phyloP scores from a whole-genome alignment of 2,113 vertebrate genomes.

The Phrynocephalus versicolor region DNA sequence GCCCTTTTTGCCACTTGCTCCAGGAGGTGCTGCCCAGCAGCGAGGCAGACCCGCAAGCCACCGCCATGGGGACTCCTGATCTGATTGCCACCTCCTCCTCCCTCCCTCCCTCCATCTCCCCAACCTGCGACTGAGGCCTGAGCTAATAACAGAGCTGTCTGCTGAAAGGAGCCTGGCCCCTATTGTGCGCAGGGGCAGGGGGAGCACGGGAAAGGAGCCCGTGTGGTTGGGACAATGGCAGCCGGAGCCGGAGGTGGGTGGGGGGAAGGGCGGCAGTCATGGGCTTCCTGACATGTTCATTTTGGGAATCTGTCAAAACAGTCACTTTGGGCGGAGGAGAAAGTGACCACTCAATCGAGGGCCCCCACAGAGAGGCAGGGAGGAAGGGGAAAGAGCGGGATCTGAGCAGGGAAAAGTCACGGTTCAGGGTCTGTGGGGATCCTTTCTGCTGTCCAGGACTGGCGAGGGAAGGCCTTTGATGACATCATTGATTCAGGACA shows the following conservation, averaged over 20 bases:
- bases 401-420: slow-evolving; percentile 6
- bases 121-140: not conserved
- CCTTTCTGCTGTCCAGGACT: slow-evolving; percentile 18
- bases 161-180: slow-evolving; percentile 22
- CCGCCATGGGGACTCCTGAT: not conserved
- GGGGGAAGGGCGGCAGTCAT: not conserved
- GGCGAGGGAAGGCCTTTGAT: slow-evolving; percentile 9
- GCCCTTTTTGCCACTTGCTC: not conserved
- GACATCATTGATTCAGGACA: slow-evolving; percentile 23
- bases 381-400: not conserved
- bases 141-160: slow-evolving; percentile 15
- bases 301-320: slow-evolving; percentile 50
- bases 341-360: slow-evolving; percentile 53
- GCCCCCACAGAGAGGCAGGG: slow-evolving; percentile 14
- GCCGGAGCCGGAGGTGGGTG: not conserved
- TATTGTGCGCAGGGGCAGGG: slow-evolving; percentile 26
- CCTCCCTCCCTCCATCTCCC: not conserved
- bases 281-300: slow-evolving; percentile 69
- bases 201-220: slow-evolving; percentile 24
- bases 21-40: not conserved
- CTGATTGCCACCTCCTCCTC: not conserved
- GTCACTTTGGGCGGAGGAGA: slow-evolving; percentile 35
- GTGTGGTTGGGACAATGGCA: slow-evolving; percentile 17
- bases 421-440: not conserved
- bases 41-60: not conserved